Conservation (phyloP, 2,797 vertebrate genomes). For the Tympanoctomys barrerae region DNA sequence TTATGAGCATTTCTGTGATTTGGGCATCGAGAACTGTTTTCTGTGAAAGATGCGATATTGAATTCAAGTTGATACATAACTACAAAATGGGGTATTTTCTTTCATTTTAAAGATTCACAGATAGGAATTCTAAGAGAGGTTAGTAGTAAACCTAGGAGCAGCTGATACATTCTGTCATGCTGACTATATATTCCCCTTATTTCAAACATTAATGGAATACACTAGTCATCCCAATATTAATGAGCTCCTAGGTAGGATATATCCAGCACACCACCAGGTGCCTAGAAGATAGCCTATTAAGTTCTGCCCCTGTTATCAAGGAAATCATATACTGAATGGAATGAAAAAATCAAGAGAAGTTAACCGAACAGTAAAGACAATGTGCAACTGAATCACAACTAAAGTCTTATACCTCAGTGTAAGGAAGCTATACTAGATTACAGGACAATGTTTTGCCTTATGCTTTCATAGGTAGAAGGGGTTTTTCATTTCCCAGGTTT, state of each 20-base stretch:
- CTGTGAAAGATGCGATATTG: not conserved
- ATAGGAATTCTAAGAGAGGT: not conserved
- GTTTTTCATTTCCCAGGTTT: not conserved
- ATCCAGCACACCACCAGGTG: not conserved
- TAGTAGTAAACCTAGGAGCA: not conserved
- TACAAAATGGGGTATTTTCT: not conserved
- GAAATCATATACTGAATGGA: not conserved
- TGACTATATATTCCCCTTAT: not conserved
- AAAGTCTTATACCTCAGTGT: not conserved
- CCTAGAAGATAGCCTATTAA: not conserved
- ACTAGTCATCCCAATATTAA: not conserved
- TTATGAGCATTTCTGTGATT: not conserved
- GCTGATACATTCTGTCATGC: not conserved
- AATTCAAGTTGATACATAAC: not conserved
- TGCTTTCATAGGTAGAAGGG: slow-evolving; percentile 4
- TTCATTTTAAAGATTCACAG: not conserved
- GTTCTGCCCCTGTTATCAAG: not conserved
- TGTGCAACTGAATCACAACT: not conserved
- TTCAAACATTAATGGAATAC: not conserved
- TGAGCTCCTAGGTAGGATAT: not conserved
- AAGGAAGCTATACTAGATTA: slow-evolving; percentile 21
- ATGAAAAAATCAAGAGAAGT: slow-evolving; percentile 8
- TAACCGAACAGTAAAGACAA: slow-evolving; percentile 1
- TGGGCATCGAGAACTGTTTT: not conserved
- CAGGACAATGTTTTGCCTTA: slow-evolving; percentile 19